These are phyloP conservation scores for Tricholauxania praeusta DNA, from an alignment of 2,888 invertebrate species.

Conservation along the genomic window DNA sequence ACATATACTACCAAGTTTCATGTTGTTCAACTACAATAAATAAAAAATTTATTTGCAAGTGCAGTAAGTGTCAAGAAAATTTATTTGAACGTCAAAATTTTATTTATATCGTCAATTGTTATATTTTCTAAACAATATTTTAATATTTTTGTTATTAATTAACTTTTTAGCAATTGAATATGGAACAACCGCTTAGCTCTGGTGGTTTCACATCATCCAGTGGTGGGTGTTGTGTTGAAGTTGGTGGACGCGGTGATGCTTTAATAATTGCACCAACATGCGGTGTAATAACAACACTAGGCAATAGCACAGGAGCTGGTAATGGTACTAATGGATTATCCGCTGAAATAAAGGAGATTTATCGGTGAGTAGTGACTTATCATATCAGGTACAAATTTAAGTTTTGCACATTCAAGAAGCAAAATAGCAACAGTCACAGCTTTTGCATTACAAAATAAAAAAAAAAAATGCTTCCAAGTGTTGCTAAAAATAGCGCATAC, in stretches of 20 bases:
- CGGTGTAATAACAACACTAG: constrained; percentile 29
- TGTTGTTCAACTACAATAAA: background rate
- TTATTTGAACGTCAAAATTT: constrained; percentile 29
- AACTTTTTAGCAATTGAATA: background rate
- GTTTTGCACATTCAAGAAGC: no score
- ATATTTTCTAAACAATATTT: background rate
- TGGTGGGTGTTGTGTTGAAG: constrained; percentile 50
- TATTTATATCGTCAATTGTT: constrained; percentile 7
- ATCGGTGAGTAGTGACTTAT: constrained; percentile 52
- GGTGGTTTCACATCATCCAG: constrained; percentile 62
- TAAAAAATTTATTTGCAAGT: background rate
- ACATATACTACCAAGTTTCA: background rate
- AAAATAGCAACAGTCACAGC: no score
- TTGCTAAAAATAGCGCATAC: no score
- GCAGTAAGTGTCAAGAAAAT: constrained; percentile 23
- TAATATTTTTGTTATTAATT: constrained; percentile 14
- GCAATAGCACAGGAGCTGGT: constrained; percentile 29
- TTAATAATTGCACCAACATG: constrained; percentile 30
- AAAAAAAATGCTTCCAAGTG: no score
- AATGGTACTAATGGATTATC: constrained; percentile 44
- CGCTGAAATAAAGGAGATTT: constrained; percentile 60
- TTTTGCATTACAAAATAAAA: no score
- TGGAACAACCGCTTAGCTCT: constrained; percentile 46
- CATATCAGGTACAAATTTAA: no score
- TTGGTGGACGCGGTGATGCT: constrained; percentile 10